phyloP scores from a whole-genome alignment of 2,888 invertebrate species.

The Arrhopalites spinosus region DNA sequence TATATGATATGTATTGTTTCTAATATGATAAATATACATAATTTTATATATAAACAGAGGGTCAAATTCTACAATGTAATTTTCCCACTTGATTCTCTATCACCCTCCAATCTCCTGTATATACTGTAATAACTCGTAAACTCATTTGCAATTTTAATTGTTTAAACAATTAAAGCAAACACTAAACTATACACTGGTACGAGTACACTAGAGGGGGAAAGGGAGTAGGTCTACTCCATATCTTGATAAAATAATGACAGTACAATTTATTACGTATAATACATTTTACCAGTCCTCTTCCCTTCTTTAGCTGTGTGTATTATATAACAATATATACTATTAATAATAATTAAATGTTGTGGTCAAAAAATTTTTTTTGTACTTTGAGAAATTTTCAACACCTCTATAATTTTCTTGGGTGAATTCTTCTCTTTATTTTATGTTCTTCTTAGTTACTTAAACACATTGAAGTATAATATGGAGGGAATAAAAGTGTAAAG shows the following conservation, averaged over 20 bases:
- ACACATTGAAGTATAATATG: too few species aligned
- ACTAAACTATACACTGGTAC: too few species aligned
- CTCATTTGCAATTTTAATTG: conserved; percentile 29
- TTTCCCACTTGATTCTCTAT: too few species aligned
- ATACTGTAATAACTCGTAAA: too few species aligned
- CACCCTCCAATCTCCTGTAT: too few species aligned
- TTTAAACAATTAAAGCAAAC: neutral
- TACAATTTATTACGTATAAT: conserved; percentile 2
- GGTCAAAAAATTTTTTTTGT: conserved; percentile 6
- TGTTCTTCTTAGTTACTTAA: neutral
- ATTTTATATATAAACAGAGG: too few species aligned
- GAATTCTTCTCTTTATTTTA: neutral
- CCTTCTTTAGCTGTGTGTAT: neutral
- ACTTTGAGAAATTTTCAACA: conserved; percentile 20
- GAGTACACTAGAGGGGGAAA: neutral
- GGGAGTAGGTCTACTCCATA: neutral
- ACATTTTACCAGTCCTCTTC: neutral
- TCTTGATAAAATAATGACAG: conserved; percentile 9
- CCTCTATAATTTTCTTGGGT: conserved; percentile 28
- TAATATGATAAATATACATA: too few species aligned
- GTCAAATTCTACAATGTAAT: too few species aligned
- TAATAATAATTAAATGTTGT: conserved; percentile 11
- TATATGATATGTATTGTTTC: too few species aligned
- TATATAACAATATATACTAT: too few species aligned
- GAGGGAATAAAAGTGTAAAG: too few species aligned